Percentiles rank a stretch among this genome's conserved stretches.
These are phyloP conservation scores for Drosophila ustulata DNA, from an alignment of 2,888 invertebrate species.

Conservation along the genomic window DNA sequence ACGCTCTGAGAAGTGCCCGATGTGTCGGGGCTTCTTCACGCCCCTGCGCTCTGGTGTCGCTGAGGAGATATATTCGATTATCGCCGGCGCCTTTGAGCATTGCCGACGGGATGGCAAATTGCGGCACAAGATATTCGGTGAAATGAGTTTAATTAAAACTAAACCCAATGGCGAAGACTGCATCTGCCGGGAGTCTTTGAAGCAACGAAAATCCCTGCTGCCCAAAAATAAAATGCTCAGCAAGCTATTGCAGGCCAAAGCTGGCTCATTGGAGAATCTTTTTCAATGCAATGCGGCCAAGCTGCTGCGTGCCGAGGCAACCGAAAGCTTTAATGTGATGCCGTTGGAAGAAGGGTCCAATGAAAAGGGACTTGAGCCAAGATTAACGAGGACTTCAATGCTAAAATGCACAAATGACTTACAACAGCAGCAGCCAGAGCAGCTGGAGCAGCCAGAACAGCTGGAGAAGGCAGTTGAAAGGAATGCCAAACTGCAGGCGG, in stretches of 20 bases:
- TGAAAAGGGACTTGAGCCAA: slow-evolving; percentile 18
- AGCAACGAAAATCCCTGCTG: slow-evolving; percentile 59
- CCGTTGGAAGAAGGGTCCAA: slow-evolving; percentile 8
- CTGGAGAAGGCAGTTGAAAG: slow-evolving; percentile 12
- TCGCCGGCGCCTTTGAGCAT: slow-evolving; percentile 86
- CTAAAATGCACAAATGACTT: slow-evolving; percentile 85
- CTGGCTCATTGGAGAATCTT: slow-evolving; percentile 86
- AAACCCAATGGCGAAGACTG: slow-evolving; percentile 24
- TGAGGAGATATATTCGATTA: slow-evolving; percentile 86
- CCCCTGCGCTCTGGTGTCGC: slow-evolving; percentile 86
- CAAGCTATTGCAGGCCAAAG: slow-evolving; percentile 85
- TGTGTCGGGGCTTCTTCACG: slow-evolving; percentile 87
- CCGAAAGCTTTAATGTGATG: slow-evolving; percentile 23
- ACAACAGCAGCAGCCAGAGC: slow-evolving; percentile 63
- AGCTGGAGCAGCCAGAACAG: slow-evolving; percentile 1
- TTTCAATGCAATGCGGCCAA: slow-evolving; percentile 53
- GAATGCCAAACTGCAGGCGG: neutral
- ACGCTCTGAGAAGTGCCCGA: slow-evolving; percentile 87
- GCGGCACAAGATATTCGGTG: slow-evolving; percentile 85
- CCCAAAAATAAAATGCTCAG: slow-evolving; percentile 86
- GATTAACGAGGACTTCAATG: slow-evolving; percentile 17
- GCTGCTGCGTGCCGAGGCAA: slow-evolving; percentile 33
- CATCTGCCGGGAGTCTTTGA: slow-evolving; percentile 11
- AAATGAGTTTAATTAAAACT: slow-evolving; percentile 63
- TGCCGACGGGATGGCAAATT: slow-evolving; percentile 84